Conservation (phyloP, 1,140 invertebrate genomes). For the Polypedilum pembai region DNA sequence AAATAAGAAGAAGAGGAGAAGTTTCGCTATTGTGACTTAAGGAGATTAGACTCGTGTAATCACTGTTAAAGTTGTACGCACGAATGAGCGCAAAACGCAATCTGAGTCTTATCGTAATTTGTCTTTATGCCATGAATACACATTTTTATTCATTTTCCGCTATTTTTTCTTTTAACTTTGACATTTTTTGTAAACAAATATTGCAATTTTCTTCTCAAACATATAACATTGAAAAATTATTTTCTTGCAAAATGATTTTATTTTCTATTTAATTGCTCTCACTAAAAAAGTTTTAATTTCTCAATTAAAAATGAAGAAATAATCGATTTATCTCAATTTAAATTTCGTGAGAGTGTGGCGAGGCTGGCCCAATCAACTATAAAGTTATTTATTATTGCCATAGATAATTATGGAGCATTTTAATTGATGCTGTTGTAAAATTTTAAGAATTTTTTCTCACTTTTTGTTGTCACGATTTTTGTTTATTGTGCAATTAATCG, state of each 20-base stretch:
- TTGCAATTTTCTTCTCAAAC: too few relatives aligned
- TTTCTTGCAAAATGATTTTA: too few relatives aligned
- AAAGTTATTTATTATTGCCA: not conserved
- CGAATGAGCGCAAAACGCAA: not conserved
- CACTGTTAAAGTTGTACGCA: not conserved
- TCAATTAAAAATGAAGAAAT: not conserved
- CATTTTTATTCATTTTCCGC: too few relatives aligned
- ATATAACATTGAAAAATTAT: too few relatives aligned
- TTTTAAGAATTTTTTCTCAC: not conserved
- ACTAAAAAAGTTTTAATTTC: not conserved
- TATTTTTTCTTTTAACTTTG: too few relatives aligned
- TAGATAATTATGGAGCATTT: not conserved
- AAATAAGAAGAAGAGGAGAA: too few relatives aligned
- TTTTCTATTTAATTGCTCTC: not conserved
- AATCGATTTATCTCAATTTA: not conserved
- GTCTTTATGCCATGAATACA: not conserved
- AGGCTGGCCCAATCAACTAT: not conserved
- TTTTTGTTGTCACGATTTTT: not conserved
- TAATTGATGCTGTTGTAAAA: slow-evolving; percentile 1
- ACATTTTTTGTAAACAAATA: too few relatives aligned
- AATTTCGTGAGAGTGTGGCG: not conserved
- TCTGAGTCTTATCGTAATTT: not conserved
- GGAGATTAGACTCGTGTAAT: not conserved
- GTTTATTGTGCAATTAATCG: not conserved
- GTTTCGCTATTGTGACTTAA: not conserved